Base-by-base conservation (phyloP, 2,888 invertebrate genomes). In the Dolichopus griseipennis region DNA sequence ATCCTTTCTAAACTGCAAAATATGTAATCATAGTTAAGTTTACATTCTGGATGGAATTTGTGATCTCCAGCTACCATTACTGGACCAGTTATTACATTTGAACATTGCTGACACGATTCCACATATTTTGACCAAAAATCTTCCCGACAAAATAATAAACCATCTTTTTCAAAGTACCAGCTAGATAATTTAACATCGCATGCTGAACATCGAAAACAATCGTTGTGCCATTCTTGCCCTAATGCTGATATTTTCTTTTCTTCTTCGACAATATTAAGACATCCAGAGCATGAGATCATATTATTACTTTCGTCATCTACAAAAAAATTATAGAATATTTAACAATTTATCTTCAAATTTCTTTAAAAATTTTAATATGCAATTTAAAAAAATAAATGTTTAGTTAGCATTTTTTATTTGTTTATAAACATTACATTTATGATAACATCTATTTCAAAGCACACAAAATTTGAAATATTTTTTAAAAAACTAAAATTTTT, bases 41-140 rank as follows among this genome's bases (percentile, higher is more conserved):
- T 52, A 83, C 96, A 96, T 84, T 96, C 96, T 64, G 95, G 95
- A 83, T 97, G 96, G 83, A 95, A 96, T 80, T 93, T 93, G 83
- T 95, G 95, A 77, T 93, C 93, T 41, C 95, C 96, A 27, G 95
- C 95, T 71, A 94, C 89, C 95, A 96, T 95, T 72, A 95, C 93
- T 34, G 95, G 95, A 0, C 95, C 95, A 0, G 93, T 80, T 65
- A 81, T 82, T 2, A 81, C 76, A 64, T 77, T 73, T 69, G 88
- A 87, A 81, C 95, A 96, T 76, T 93, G 90, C 76, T 95, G 94
- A 76, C 95, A 96, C 68, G 90, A 88, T 81, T 94, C 93, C 0
- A 94, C 94, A 78, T 90, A 95, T 68, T 90, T 88, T 10, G 89
- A 84, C 90, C 92, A 93, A 78, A 95, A 95, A 82, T 95, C 94